Conservation (phyloP, 1,140 invertebrate genomes). For the Phocides pigmalion region DNA sequence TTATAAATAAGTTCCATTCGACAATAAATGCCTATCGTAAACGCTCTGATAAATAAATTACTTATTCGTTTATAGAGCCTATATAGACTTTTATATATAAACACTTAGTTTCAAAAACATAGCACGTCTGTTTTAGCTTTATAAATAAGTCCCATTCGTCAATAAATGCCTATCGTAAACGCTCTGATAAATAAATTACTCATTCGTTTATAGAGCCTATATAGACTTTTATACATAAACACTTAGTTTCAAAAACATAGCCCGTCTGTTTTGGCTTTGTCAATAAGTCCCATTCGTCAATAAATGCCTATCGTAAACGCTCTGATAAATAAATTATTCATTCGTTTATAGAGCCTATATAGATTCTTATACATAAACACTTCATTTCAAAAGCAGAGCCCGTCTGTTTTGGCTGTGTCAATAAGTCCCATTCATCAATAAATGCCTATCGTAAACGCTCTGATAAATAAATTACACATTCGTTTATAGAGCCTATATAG, state of each 20-base stretch:
- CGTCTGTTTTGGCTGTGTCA: too few species aligned
- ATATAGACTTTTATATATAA: background rate
- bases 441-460: too few species aligned
- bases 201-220: background rate
- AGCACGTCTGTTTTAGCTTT: background rate
- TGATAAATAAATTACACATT: too few species aligned
- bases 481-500: too few species aligned
- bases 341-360: background rate
- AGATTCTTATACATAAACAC: background rate
- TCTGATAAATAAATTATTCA: background rate
- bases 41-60: background rate
- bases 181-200: background rate
- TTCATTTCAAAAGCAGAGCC: too few species aligned
- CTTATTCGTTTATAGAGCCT: background rate
- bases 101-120: too few species aligned
- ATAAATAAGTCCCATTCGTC: background rate
- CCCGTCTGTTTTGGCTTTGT: background rate
- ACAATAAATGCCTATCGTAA: background rate
- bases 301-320: background rate
- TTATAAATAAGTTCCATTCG: background rate
- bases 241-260: too few species aligned
- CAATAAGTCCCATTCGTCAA: background rate
- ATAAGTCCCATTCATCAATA: too few species aligned
- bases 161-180: background rate
- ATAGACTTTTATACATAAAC: background rate